These are phyloP conservation scores for Epistrophella euchroma DNA, from an alignment of 2,888 invertebrate species.

Conservation along the genomic window DNA sequence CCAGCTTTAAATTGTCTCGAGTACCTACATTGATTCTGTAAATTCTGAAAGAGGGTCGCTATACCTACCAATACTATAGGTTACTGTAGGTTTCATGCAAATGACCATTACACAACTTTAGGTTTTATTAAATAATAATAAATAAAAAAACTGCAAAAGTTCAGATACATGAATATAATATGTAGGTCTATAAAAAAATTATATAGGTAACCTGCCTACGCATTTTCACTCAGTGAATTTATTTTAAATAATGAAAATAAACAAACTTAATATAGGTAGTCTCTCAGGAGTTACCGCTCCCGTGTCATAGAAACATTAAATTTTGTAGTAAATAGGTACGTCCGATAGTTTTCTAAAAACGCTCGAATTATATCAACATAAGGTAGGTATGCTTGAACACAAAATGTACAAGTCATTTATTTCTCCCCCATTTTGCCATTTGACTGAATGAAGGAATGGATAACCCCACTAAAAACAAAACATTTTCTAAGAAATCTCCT, in stretches of 20 bases:
- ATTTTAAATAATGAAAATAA: background rate
- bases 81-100: too few species aligned
- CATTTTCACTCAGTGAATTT: background rate
- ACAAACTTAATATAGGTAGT: too few species aligned
- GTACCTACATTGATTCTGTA: too few species aligned
- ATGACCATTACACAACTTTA: too few species aligned
- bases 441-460: slow-evolving; percentile 11
- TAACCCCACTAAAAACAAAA: slow-evolving; percentile 24
- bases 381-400: background rate
- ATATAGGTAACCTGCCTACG: too few species aligned
- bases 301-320: background rate
- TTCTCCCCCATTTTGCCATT: background rate
- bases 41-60: too few species aligned
- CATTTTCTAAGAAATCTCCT: slow-evolving; percentile 18
- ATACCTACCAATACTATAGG: too few species aligned
- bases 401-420: background rate
- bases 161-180: too few species aligned
- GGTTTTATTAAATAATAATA: too few species aligned
- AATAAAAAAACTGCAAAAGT: too few species aligned
- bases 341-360: background rate
- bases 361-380: slow-evolving; percentile 14
- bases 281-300: background rate
- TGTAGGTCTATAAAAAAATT: too few species aligned
- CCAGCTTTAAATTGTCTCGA: too few species aligned
- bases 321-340: background rate